Evolutionary conservation across 2,888 invertebrate genomes (phyloP), one percentile per base, ranked within the genome.

Genomic region (Globia sparganii): DNA sequence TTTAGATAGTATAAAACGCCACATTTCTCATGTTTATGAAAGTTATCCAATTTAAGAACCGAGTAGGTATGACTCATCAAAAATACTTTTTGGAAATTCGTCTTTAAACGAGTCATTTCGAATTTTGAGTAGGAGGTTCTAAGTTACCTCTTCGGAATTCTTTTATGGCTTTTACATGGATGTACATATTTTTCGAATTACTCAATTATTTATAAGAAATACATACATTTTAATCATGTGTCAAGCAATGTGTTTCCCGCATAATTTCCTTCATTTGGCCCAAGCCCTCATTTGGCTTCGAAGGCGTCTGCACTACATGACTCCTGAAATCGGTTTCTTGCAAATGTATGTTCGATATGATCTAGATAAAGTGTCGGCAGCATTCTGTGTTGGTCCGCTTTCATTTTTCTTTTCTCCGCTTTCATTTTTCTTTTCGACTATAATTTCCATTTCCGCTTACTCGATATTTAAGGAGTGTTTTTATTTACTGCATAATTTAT

Each of bases 281-380:
- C 0, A 34, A 53, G 59, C 25, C 40, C 34, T 49, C 34, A 71
- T 58, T 9, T 37, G 31, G 31, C 28, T 64, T 49, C 4, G 11
- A 25, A 9, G 0, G 3, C 34, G 68, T 34, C n/a, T 21, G 46
- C 46, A 64, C 34, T 67, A 67, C 77, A 40, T 81, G 56, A 68
- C 62, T 58, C 2, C 40, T 74, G 43, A 74, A 80, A 78, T 75
- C 49, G n/a, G 15, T 68, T 62, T 67, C n/a, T 40, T 67, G 40
- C 67, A 49, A 75, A 75, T 75, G 56, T 64, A 64, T 58, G 67
- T 68, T 49, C 76, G 25, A 68, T 58, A 75, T 15, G 31, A 75
- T 68, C 40, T 49, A 67, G 61, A 62, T 81, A 58, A 56, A 53
- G 62, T 68, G 64, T 37, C 34, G 25, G 40, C 56, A 68, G 21